A percentile compares a stretch with the other conserved stretches of the same genome.
These are phyloP conservation scores for Dynastes maya DNA, from an alignment of 2,888 invertebrate species.

Conservation along the genomic window DNA sequence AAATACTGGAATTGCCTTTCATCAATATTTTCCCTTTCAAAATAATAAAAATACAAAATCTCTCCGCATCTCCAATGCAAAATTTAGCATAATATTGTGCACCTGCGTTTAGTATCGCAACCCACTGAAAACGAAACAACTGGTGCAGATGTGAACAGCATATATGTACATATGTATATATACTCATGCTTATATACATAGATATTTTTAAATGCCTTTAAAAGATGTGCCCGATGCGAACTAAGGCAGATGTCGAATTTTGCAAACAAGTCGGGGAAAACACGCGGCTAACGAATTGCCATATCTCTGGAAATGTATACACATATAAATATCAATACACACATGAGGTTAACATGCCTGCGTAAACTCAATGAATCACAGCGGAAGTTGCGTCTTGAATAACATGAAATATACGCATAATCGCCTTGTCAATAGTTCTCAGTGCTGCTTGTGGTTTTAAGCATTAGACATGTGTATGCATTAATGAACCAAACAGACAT, in stretches of 20 bases:
- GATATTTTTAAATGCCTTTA: slow-evolving; percentile 9
- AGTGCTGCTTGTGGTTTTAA: neutral
- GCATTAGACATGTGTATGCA: neutral
- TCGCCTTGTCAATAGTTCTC: slow-evolving; percentile 13
- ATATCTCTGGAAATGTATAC: slow-evolving; percentile 24
- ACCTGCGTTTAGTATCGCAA: slow-evolving; percentile 7
- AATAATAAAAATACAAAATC: neutral
- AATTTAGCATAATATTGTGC: neutral
- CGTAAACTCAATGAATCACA: slow-evolving; percentile 39
- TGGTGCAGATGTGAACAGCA: slow-evolving; percentile 15
- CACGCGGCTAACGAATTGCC: slow-evolving; percentile 10
- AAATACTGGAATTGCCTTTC: too few species aligned
- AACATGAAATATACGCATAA: slow-evolving; percentile 25
- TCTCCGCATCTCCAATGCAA: neutral
- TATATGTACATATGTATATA: neutral
- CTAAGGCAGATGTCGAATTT: slow-evolving; percentile 28
- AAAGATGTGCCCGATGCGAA: slow-evolving; percentile 1
- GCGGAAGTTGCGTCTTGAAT: slow-evolving; percentile 41
- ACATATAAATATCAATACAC: neutral
- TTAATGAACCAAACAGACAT: neutral
- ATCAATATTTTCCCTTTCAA: neutral
- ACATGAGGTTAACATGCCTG: neutral
- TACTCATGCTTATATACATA: neutral
- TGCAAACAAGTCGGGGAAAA: slow-evolving; percentile 21
- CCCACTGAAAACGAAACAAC: slow-evolving; percentile 18